Base-by-base conservation (phyloP, 2,797 vertebrate species). In the Pampus argenteus region DNA sequence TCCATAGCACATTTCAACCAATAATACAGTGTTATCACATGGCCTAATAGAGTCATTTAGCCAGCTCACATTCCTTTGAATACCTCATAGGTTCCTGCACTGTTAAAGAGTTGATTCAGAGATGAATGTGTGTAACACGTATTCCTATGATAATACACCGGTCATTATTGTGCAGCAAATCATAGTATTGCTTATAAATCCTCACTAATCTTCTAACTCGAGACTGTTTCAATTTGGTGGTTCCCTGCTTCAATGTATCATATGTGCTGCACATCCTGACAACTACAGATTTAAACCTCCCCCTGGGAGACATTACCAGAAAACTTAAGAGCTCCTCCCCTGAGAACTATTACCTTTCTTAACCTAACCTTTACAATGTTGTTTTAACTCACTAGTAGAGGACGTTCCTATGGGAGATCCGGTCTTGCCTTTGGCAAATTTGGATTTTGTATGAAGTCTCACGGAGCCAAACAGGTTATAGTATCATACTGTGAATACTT, bases 21-120 rank as follows among this genome's bases (percentile, higher is more conserved):
- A 49, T 63, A 63, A 36, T 20, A 38, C 47, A 5, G 3, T 48
- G 51, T 69, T 79, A 77, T 80, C 72, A 76, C 36, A 63, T 72
- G 58, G 58, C 13, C 61, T 85, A 76, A 81, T 70, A 48, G 79
- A 82, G 67, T 64, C 34, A 58, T 83, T 76, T 80, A 65, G 60
- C 42, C 50, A 34, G 15, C 68, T 84, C 67, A 54, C 52, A 47
- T 84, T 79, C 54, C 67, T 77, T 36, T 63, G 36, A 71, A 71
- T 1, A 36, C 26, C 59, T 85, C 47, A 52, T 22, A 38, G 66
- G 68, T 63, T 83, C 44, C 23, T 58, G 20, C 64, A 22, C 45
- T 25, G 62, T 17, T 40, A 40, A 69, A 23, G 25, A 44, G 36
- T 57, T 34, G 8, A 76, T 59, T 75, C 10, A 55, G 25, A 51